phyloP scores from a whole-genome alignment of 2,888 invertebrate genomes.

The Lysandra coridon region DNA sequence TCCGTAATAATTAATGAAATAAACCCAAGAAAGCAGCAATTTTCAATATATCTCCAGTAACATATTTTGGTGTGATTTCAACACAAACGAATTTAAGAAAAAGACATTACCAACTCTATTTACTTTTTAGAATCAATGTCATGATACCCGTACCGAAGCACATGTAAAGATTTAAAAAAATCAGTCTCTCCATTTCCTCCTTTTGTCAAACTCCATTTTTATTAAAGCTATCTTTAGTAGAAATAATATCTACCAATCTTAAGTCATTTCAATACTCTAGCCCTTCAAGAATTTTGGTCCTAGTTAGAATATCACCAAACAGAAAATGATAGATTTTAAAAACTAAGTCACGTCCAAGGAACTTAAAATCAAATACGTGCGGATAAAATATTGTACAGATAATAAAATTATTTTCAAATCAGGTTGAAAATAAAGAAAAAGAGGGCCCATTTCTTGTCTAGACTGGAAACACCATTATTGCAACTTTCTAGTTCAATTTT shows the following conservation, averaged over 20 bases:
- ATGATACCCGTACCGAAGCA: conserved; percentile 73
- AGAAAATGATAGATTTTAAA: conserved; percentile 33
- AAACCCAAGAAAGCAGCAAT: background rate
- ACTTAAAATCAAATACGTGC: background rate
- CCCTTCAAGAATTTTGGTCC: conserved; percentile 65
- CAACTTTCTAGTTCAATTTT: background rate
- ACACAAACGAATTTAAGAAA: conserved; percentile 46
- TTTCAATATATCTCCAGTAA: background rate
- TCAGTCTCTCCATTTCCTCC: conserved; percentile 73
- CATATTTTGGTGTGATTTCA: conserved; percentile 40
- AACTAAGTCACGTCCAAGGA: conserved; percentile 26
- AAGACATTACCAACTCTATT: conserved; percentile 22
- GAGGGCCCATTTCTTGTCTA: background rate
- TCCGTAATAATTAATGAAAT: background rate
- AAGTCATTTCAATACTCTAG: conserved; percentile 54
- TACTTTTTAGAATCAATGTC: conserved; percentile 58
- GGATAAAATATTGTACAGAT: background rate
- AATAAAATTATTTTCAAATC: background rate
- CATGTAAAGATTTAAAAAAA: conserved; percentile 69
- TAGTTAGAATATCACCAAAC: conserved; percentile 48
- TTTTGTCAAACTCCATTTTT: conserved; percentile 68
- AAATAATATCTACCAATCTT: conserved; percentile 59
- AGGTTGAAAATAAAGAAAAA: background rate
- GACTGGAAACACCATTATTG: background rate
- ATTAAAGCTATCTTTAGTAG: conserved; percentile 73